Evolutionary conservation across 1,140 invertebrate genomes (phyloP).

Genomic region (Arion vulgaris): DNA sequence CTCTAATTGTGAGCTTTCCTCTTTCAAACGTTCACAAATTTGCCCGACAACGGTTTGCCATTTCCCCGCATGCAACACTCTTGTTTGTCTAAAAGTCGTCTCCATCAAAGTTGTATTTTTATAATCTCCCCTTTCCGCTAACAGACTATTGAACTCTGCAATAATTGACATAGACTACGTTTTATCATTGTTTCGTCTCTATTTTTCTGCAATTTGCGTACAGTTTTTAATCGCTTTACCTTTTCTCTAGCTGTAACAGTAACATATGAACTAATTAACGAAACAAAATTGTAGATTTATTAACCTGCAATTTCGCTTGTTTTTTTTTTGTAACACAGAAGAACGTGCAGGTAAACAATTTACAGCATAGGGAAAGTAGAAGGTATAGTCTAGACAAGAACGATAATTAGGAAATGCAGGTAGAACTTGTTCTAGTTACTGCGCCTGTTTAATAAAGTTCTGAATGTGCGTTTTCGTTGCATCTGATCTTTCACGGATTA

Average conservation of each 20-base stretch:
- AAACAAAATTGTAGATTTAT: neutral
- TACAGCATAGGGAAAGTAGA: too few species aligned
- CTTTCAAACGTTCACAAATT: slow-evolving; percentile 21
- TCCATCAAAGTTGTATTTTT: neutral
- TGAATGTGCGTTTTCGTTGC: too few species aligned
- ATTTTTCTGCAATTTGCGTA: neutral
- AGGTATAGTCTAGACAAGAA: too few species aligned
- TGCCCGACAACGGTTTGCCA: slow-evolving; percentile 20
- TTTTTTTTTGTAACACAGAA: too few species aligned
- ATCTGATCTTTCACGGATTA: too few species aligned
- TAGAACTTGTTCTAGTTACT: too few species aligned
- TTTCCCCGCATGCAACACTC: slow-evolving; percentile 17
- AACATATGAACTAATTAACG: neutral
- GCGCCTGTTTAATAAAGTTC: too few species aligned
- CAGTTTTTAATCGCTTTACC: neutral
- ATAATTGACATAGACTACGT: neutral
- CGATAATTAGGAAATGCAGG: too few species aligned
- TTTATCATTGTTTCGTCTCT: slow-evolving; percentile 10
- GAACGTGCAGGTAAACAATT: too few species aligned
- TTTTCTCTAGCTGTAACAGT: neutral
- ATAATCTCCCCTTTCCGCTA: slow-evolving; percentile 1
- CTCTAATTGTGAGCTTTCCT: slow-evolving; percentile 1
- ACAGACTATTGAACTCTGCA: neutral
- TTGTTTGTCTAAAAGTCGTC: slow-evolving; percentile 26
- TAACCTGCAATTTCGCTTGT: neutral